Evolutionary conservation across 1,140 invertebrate genomes (phyloP), one percentile per base, ranked within the genome.

Genomic region (Gerris buenoi): DNA sequence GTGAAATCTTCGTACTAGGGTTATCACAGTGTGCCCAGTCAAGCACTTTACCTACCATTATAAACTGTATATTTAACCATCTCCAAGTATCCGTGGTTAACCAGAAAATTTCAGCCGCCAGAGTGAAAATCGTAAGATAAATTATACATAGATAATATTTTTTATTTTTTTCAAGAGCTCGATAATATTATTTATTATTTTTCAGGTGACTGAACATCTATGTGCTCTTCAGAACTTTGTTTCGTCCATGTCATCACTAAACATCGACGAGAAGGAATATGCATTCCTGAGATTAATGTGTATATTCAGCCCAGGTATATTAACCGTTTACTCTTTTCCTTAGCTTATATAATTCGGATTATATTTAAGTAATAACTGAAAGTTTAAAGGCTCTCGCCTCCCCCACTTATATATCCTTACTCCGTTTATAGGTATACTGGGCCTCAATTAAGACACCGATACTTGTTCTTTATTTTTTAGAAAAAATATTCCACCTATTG

Each of bases 1-100:
- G 91, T 74, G 92, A 97, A 75, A 76, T 98, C 65, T 95, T 98
- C 78, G 87, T 89, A 1, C 80, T 99, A 22, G 94, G 94, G 5
- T 80, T 98, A 66, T 88, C 92, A 1, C 93, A 97, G 76, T 95
- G 90, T 77, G 85, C 90, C 15, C 83, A 88, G 27, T 83, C 85
- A 61, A 80, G 95, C 74, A 90, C 89, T 33, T 79, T 95, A 61
- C 80, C 86, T 28, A 89, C 87, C 67, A 93, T 95, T 72, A 79
- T 95, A 59, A 85, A 85, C 33, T 89, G 90, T 63, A 87, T 95
- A 71, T 83, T 91, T 67, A 86, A 83, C 74, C 84, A 85, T 73
- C 75, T 86, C 57, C 83, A 85, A 76, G 79, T 81, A 25, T 85
- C 81, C 71, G 84, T 87, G 67, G 81, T 83, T 46, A 81, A 86